Base-by-base conservation (phyloP, 1,140 invertebrate species). In the Acarapis woodi region DNA sequence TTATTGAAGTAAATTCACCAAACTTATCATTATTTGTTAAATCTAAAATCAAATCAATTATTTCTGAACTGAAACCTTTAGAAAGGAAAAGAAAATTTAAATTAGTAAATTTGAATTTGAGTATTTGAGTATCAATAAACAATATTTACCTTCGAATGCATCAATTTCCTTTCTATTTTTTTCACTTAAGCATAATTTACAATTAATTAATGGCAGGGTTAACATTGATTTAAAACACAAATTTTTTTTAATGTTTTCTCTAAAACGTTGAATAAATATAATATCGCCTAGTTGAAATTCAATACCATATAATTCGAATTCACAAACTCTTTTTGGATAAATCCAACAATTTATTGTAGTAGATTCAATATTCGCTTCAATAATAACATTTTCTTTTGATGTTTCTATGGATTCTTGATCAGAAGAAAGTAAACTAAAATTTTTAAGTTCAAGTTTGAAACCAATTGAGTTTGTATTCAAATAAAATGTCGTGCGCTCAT, bases 171-270 rank as follows among this genome's bases (percentile, higher is more conserved):
- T 23, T 6, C 4, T 35, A 14, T 35, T 35, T 24, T 18, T 23
- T 6, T 4, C 16, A 6, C 4, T 5, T 15, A 15, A 4, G 3
- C 22, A n/a, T n/a, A 35, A n/a, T 23, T 35, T 35, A 37, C 41
- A 45, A 44, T 51, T 49, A n/a, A 42, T 19, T 14, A 22, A 22
- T 25, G 41, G 41, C 21, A 42, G 25, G 1, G 37, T 35, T 20
- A 26, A 10, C 10, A 42, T 22, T 9, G 31, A 21, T 6, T n/a
- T n/a, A 16, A 42, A 42, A 16, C 22, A 15, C 9, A 15, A 35
- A 39, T 32, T 25, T 24, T 23, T n/a, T n/a, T n/a, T n/a, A n/a
- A n/a, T n/a, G n/a, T n/a, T n/a, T n/a, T n/a, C n/a, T n/a, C n/a
- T n/a, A n/a, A n/a, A n/a, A n/a, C n/a, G n/a, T n/a, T n/a, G n/a